Evolutionary conservation across 2,888 invertebrate genomes (phyloP), one percentile per base, ranked within the genome.

Genomic region (Platynereis dumerilii): DNA sequence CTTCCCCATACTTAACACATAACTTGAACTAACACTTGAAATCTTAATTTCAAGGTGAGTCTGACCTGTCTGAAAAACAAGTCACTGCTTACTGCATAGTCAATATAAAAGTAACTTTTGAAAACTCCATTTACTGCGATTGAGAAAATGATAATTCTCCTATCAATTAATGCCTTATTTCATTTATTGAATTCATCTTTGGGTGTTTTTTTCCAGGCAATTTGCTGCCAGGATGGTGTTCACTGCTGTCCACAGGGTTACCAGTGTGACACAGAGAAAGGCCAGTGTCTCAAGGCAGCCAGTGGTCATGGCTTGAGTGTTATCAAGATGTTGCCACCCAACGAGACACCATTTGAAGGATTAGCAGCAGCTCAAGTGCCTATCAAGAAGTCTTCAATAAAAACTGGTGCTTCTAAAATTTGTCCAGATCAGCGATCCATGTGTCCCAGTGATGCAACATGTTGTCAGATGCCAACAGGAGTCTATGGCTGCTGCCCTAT

Each of bases 201-300:
- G n/a, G n/a, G n/a, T n/a, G n/a, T n/a, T n/a, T 26, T 56, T 15
- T 58, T 65, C 10, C 64, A 77, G 75, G 81, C 80, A 26, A 74
- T 76, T 2, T 83, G 82, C 60, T 82, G 82, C 68, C 44, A 63
- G 28, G 82, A 83, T 66, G 64, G 71, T 17, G 28, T 73, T 12
- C 80, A 83, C 65, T 83, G 82, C 70, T 83, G 83, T 70, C 79
- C 76, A 2, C n/a, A 67, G 44, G 74, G 74, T 20, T 67, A 71
- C 64, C 70, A 64, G n/a, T 77, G 80, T 74, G 71, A 79, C 64
- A 69, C 72, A 1, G 58, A 60, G 15, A 56, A 61, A 39, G 72
- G 73, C 5, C 66, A 60, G n/a, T 80, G 80, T 70, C 59, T 62
- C 34, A 55, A 55, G 56, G 42, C 34, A 2, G n/a, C n/a, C n/a